Conservation (phyloP, 2,113 vertebrate genomes). For the Anthoscopus minutus region DNA sequence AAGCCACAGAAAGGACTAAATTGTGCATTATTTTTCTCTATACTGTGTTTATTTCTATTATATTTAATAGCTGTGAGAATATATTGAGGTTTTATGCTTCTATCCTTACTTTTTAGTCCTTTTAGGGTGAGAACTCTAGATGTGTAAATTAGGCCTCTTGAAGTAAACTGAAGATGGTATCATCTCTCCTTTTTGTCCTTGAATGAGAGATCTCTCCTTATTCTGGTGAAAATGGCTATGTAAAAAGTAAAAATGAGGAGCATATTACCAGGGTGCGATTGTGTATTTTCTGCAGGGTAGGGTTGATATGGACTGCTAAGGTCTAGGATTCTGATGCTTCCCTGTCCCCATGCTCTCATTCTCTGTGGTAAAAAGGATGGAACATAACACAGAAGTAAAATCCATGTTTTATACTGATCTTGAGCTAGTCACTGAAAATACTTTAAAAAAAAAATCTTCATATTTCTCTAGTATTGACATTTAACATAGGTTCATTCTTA, state of each 20-base stretch:
- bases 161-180: neutral
- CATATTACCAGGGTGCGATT: neutral
- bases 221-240: neutral
- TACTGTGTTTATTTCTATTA: neutral
- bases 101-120: neutral
- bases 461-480: neutral
- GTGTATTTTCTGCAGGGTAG: neutral
- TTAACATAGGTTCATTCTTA: neutral
- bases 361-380: neutral
- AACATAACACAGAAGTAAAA: neutral
- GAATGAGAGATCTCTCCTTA: neutral
- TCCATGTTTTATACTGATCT: neutral
- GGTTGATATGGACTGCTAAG: neutral
- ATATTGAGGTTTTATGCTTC: neutral
- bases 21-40: neutral
- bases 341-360: neutral
- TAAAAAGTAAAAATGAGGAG: neutral
- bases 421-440: neutral
- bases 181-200: neutral
- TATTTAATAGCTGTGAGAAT: neutral
- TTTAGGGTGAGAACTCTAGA: neutral
- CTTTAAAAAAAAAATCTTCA: accelerated
- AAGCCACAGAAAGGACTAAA: neutral
- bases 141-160: neutral
- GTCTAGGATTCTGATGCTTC: neutral